phyloP scores from a whole-genome alignment of 2,113 vertebrate genomes.

The Toxotes chatareus region DNA sequence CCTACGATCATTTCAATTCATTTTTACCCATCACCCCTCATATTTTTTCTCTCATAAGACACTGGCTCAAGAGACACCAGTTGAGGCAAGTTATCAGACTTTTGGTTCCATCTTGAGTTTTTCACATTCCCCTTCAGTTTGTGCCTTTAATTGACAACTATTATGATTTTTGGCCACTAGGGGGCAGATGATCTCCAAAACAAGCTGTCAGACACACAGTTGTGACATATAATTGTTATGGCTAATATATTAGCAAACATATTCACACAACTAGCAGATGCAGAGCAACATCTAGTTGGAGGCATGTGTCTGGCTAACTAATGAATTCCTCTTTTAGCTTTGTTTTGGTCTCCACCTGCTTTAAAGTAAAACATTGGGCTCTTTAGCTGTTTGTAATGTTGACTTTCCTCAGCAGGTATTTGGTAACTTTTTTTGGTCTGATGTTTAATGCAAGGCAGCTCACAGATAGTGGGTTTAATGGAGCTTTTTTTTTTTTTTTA shows the following conservation, averaged over 20 bases:
- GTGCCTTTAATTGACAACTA: neutral
- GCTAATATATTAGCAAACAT: neutral
- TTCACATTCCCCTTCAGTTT: neutral
- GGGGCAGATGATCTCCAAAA: neutral
- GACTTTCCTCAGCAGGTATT: neutral
- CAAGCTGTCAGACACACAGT: neutral
- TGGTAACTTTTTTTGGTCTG: neutral
- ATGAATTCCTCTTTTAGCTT: neutral
- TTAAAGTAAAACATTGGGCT: neutral
- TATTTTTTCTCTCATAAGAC: too few relatives aligned
- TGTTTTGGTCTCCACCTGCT: neutral
- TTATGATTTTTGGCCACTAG: neutral
- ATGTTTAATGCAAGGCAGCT: neutral
- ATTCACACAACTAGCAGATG: neutral
- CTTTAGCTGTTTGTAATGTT: neutral
- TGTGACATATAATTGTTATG: neutral
- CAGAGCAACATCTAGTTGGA: neutral
- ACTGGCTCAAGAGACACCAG: too few relatives aligned
- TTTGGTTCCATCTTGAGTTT: neutral
- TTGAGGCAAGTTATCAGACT: too few relatives aligned
- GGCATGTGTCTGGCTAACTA: neutral
- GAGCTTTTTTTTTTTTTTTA: neutral
- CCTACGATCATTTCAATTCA: too few relatives aligned
- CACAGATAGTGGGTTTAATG: neutral
- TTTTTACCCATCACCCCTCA: too few relatives aligned